Conservation (phyloP, 2,113 vertebrate species). For the Pelodiscus sinensis region DNA sequence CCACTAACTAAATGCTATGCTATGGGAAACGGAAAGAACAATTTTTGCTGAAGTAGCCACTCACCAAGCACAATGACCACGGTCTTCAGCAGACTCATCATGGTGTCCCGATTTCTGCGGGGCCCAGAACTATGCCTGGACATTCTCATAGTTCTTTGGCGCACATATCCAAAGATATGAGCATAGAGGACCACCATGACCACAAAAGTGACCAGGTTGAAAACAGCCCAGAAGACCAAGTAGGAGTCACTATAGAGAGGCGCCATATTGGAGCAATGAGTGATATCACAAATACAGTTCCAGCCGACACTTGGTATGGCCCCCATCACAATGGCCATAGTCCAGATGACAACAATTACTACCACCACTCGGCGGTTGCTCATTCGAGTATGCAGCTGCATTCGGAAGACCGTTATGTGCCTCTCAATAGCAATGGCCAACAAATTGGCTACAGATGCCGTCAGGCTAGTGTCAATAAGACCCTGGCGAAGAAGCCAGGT, state of each 20-base stretch:
- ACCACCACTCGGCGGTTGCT: constrained; percentile 97
- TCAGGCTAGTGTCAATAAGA: constrained; percentile 97
- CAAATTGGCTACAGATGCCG: constrained; percentile 95
- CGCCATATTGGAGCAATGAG: constrained; percentile 96
- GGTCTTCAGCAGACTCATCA: constrained; percentile 99
- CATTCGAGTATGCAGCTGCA: constrained; percentile 99
- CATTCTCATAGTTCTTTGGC: constrained; percentile 99
- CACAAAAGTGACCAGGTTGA: constrained; percentile 97
- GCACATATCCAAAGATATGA: constrained; percentile 98
- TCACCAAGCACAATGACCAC: constrained; percentile 98
- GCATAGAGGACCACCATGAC: constrained; percentile 99
- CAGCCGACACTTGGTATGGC: constrained; percentile 97
- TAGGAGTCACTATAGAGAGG: constrained; percentile 99
- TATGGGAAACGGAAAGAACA: not conserved
- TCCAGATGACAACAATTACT: constrained; percentile 99
- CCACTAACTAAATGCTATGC: not conserved
- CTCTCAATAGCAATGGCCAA: constrained; percentile 97
- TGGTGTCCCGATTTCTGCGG: constrained; percentile 95
- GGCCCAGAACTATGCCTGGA: constrained; percentile 96
- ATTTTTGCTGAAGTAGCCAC: constrained; percentile 51
- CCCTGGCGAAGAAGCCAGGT: constrained; percentile 98
- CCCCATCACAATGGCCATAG: constrained; percentile 98
- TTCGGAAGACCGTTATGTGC: constrained; percentile 98
- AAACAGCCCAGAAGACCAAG: constrained; percentile 97
- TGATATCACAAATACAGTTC: constrained; percentile 97